Base-by-base conservation (phyloP, 2,113 vertebrate species). In the Seriola dumerili region DNA sequence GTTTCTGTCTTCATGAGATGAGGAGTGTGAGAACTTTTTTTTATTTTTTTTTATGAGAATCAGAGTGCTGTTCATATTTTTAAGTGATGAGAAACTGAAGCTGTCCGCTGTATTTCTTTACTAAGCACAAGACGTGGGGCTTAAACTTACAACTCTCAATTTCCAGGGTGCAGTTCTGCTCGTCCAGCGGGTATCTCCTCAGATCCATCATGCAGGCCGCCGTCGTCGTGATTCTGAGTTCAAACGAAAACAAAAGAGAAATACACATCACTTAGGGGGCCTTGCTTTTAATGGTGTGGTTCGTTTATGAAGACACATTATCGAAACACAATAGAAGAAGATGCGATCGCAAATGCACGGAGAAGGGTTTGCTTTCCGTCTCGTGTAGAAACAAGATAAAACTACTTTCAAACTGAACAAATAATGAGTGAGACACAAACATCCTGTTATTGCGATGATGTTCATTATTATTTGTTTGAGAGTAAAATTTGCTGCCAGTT, bases 131-230 rank as follows among this genome's bases (percentile, higher is more conserved):
- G 50, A 50, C 19, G 57, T 58, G 25, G 3, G 14, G 44, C 81
- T 78, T 72, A 62, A 95, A 97, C 98, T 52, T 95, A 99, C 98
- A 99, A 92, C 98, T 99, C 94, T 99, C 98, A 80, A 99, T 99
- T 93, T 99, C 98, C 95, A 99, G 94, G 21, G 98, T 99, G 89
- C 98, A 99, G 93, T 99, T 99, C 90, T 97, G 96, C 42, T 97
- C 96, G 36, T 96, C 98, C 94, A 99, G 88, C 0, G 98, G 98
- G 85, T 99, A 99, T 84, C 98, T 96, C 92, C 98, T 95, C 90
- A 99, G 95, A 85, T 99, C 98, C 98, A 99, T 99, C 98, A 99
- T 99, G 85, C 98, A 99, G 16, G 98, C 98, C 16, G 98, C 98
- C 1, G 98, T 99, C 0, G 98, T 99, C 29, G 98, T 99, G 95